Evolutionary conservation across 2,113 vertebrate genomes (phyloP), one percentile per base, ranked within the genome.

Genomic region (Sinocyclocheilus maitianheensis): DNA sequence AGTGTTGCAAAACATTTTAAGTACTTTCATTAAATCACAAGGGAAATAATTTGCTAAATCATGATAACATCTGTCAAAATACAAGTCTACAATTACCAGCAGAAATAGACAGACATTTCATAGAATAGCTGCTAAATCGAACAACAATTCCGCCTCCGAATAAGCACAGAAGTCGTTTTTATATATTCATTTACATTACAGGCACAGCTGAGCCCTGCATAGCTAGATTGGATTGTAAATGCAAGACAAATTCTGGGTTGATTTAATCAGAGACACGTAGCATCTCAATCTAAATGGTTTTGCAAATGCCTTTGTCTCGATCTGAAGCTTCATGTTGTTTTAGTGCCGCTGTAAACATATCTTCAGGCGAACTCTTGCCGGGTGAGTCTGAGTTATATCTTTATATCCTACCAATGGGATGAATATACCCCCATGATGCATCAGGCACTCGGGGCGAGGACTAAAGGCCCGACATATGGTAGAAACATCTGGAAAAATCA

Each of bases 401-500:
- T 63, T 67, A 51, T 69, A 48, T 78, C 63, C 40, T n/a, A 37
- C 65, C 72, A 65, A 75, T 51, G 65, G 46, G 55, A 20, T 63
- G 34, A 72, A 82, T 67, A 86, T 30, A 76, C 20, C 58, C 80
- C 63, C 67, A 53, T 81, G 53, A 51, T 62, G 43, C 40, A 81
- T 86, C 84, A 14, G 40, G 16, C 48, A 60, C 84, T 85, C 46
- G 60, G 48, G 69, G 71, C 69, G 62, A 34, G 34, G 18, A 84
- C 81, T 65, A 43, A 77, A 86, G 71, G 24, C 30, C 24, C 40
- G 12, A 46, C 89, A 89, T 89, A 88, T 82, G 89, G 86, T 51
- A 26, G 40, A 84, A 86, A 88, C 86, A 89, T 89, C 88, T 88
- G 87, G 87, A 86, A 86, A 86, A 86, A 86, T 89, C 77, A 77